These are phyloP conservation scores for Plectrocnemia conspersa DNA, from an alignment of 1,140 invertebrate species.

Conservation along the genomic window DNA sequence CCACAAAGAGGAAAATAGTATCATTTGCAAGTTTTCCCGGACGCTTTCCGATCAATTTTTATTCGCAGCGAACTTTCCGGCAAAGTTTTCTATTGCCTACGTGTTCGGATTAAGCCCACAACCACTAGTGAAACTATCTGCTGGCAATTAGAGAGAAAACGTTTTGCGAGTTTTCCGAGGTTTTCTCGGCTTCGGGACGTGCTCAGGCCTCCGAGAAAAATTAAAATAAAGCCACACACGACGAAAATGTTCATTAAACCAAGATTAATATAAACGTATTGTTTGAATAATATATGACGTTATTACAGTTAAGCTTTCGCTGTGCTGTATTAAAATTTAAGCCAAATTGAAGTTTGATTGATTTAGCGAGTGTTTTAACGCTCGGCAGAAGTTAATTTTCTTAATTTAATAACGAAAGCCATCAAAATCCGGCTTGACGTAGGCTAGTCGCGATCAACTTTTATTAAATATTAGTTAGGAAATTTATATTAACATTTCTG, in stretches of 20 bases:
- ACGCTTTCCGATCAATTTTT: constrained; percentile 23
- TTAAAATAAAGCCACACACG: constrained; percentile 14
- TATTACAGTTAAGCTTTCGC: too few species aligned
- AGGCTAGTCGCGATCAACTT: too few species aligned
- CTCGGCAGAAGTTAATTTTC: constrained; percentile 11
- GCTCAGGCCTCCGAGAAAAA: constrained; percentile 2
- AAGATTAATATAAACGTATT: too few species aligned
- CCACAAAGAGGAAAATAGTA: too few species aligned
- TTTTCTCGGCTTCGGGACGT: constrained; percentile 11
- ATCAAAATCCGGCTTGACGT: constrained; percentile 13
- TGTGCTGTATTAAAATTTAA: too few species aligned
- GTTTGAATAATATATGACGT: too few species aligned
- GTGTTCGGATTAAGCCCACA: constrained; percentile 27
- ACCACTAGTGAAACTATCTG: constrained; percentile 22
- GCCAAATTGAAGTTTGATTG: constrained; percentile 14
- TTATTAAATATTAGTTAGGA: too few species aligned
- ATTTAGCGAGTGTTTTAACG: constrained; percentile 7
- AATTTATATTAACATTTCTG: too few species aligned
- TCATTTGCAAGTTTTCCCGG: constrained; percentile 17
- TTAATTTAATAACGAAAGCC: constrained; percentile 20
- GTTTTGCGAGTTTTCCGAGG: constrained; percentile 9
- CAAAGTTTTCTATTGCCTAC: constrained; percentile 27
- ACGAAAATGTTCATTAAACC: too few species aligned
- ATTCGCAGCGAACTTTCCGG: constrained; percentile 14
- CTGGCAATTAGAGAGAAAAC: constrained; percentile 23